These are phyloP conservation scores for Triplophysa dalaica DNA, from an alignment of 2,113 vertebrate species.

Conservation along the genomic window DNA sequence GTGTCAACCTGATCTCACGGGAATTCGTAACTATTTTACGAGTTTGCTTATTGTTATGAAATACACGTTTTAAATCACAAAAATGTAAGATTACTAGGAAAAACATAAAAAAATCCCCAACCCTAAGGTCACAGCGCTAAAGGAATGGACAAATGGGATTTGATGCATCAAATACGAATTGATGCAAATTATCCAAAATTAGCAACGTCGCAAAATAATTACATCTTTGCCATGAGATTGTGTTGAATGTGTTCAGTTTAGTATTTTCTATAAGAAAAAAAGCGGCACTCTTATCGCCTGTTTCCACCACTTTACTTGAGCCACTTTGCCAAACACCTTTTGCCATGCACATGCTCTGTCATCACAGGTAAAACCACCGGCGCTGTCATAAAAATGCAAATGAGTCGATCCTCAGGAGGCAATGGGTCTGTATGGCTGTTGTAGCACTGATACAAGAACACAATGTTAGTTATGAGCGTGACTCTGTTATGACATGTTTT, in stretches of 20 bases:
- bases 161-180: too few species aligned
- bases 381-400: conserved; percentile 45
- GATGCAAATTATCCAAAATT: too few species aligned
- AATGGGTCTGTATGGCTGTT: neutral
- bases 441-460: conserved; percentile 5
- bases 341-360: conserved; percentile 18
- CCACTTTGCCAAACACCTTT: conserved; percentile 20
- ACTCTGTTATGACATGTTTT: conserved; percentile 28
- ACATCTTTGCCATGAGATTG: too few species aligned
- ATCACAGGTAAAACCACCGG: conserved; percentile 10
- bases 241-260: neutral
- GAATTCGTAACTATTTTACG: too few species aligned
- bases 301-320: conserved; percentile 12
- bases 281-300: neutral
- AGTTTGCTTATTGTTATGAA: too few species aligned
- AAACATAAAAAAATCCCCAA: too few species aligned
- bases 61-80: too few species aligned
- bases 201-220: too few species aligned
- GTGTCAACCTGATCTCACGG: too few species aligned
- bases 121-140: too few species aligned
- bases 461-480: conserved; percentile 2
- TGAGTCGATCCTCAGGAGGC: conserved; percentile 7
- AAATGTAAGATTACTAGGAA: too few species aligned
- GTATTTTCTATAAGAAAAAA: conserved; percentile 19
- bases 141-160: too few species aligned